Base-by-base conservation (phyloP, 1,140 invertebrate species). In the Daktulosphaira vitifoliae region DNA sequence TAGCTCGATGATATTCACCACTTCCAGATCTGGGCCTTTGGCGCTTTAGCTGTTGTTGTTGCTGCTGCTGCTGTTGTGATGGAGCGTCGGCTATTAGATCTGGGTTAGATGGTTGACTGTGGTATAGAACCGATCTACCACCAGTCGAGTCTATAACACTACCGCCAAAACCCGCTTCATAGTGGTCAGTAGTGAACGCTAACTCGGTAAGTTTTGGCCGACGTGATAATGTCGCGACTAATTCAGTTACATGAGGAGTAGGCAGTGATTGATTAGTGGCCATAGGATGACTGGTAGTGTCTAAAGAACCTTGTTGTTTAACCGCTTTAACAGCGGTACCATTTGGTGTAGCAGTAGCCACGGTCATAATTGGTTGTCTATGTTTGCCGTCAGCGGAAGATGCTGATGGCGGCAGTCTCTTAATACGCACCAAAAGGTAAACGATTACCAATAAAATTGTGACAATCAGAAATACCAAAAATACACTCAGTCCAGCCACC, bases 401-500 rank as follows among this genome's bases (percentile, higher is more conserved):
- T 44, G 84, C 82, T 33, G 83, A 82, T 9, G 86, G 83, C 3
- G 84, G 84, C 69, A 83, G 79, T 1, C 85, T 76, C 22, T 85
- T 79, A 29, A 90, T 76, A 6, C 87, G 77, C 15, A 88, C 75
- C 66, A 90, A 79, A 26, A 89, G 77, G 20, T 89, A 81, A 54
- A 88, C 79, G 16, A 89, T 82, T 5, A 86, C 81, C 7, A 90
- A 73, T 5, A 90, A 76, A 29, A 90, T 84, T 39, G 90, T 80
- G 26, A 91, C 77, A 52, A 92, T 85, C 20, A 92, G 76, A 3
- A 88, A 81, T 22, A 90, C 83, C 18, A 92, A 74, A 6, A 88
- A 88, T 1, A 88, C 87, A 65, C 88, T 89, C 26, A 93, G 79
- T 3, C 89, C 89, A 2, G 87, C 87, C 66, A 92, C 90, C 72